Evolutionary conservation across 1,140 invertebrate genomes (phyloP).

Genomic region (Temnothorax longispinosus): DNA sequence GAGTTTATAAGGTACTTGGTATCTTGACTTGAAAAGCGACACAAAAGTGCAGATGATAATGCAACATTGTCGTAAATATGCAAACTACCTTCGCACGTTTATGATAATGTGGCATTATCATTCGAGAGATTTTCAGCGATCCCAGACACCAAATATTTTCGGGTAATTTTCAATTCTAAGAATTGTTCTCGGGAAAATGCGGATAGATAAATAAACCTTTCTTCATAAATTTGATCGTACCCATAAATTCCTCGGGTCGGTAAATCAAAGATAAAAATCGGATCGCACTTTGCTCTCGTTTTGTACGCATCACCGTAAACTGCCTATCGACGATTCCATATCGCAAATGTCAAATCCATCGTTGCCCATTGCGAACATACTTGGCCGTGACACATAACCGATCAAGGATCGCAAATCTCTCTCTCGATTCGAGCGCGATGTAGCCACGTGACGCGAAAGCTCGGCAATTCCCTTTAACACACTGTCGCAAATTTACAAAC

Average conservation of each 20-base stretch:
- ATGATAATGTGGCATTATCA: background rate
- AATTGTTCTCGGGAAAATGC: background rate
- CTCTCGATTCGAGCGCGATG: background rate
- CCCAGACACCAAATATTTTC: background rate
- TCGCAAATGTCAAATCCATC: background rate
- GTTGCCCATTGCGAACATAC: background rate
- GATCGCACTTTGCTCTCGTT: background rate
- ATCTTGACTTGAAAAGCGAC: background rate
- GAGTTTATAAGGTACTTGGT: background rate
- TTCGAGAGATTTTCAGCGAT: background rate
- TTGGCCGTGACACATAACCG: background rate
- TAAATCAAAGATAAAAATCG: slow-evolving; percentile 46
- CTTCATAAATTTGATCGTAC: background rate
- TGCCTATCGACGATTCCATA: background rate
- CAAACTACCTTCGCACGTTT: background rate
- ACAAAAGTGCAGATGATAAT: too few relatives aligned
- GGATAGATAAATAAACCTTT: background rate
- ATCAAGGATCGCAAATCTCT: background rate
- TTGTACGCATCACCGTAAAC: background rate
- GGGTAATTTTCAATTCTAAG: background rate
- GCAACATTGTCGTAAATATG: background rate
- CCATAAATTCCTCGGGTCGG: background rate
- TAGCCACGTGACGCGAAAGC: too few relatives aligned
- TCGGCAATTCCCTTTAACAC: background rate
- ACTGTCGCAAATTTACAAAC: background rate